These are phyloP conservation scores for Melinaea menophilus DNA, from an alignment of 2,888 invertebrate species.

Conservation along the genomic window DNA sequence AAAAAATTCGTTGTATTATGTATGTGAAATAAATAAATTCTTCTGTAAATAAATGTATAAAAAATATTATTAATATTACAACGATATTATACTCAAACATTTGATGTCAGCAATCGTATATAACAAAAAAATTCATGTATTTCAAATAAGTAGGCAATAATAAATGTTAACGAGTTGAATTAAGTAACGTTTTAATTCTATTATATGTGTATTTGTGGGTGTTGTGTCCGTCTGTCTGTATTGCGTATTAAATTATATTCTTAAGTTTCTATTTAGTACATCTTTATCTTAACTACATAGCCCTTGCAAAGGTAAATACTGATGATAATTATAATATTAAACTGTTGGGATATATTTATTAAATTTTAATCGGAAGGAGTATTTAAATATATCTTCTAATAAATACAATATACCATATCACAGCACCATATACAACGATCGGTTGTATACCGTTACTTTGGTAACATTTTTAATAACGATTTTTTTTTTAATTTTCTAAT, in stretches of 20 bases:
- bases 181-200: no score
- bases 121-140: no score
- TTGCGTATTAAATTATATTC: no score
- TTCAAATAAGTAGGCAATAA: no score
- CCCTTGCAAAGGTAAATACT: conserved; percentile 2
- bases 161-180: no score
- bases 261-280: conserved; percentile 28
- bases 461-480: conserved; percentile 42
- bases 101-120: no score
- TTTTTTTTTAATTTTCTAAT: conserved; percentile 39
- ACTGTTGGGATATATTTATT: conserved; percentile 10
- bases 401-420: conserved; percentile 62
- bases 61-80: no score
- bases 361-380: conserved; percentile 35
- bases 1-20: no score
- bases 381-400: conserved; percentile 46
- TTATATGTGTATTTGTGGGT: no score
- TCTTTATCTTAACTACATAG: conserved; percentile 5
- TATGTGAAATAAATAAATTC: no score
- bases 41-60: not conserved
- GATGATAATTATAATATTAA: conserved; percentile 12
- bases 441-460: conserved; percentile 51
- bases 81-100: no score
- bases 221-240: no score
- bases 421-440: conserved; percentile 58